Base-by-base conservation (phyloP, 2,888 invertebrate species). In the Miltochrista miniata region DNA sequence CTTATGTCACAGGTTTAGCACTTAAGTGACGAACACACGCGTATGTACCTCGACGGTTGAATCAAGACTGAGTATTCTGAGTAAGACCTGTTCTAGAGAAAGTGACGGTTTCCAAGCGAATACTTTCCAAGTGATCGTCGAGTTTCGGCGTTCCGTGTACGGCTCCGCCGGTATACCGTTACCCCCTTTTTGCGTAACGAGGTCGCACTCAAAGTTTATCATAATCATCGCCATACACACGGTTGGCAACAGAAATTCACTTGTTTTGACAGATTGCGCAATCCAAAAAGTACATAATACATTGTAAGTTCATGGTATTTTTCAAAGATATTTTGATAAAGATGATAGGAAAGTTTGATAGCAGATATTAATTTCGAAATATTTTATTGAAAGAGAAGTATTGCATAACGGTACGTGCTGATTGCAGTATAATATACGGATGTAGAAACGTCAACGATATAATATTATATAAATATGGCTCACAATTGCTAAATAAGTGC, bases 31-130 rank as follows among this genome's bases (percentile, higher is more conserved):
- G 5, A 12, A 13, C 33, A 35, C 56, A 52, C 65, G 57, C 58
- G 67, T 71, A 74, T 74, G 68, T 74, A 70, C 56, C 56, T 57
- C 59, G 64, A 69, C 75, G 65, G 68, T 68, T 66, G 72, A 54
- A 54, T 53, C 69, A 59, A 60, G 71, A 79, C 79, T 79, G 76
- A 61, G 74, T 82, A n/a, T n/a, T n/a, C n/a, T n/a, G n/a, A 79
- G 78, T 79, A 75, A 61, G 74, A 82, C 86, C 78, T 77, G 83
- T 82, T 83, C 71, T 74, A 86, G 89, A 89, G 90, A 90, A 90
- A 90, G 90, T 90, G 89, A 81, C 84, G 74, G 79, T 74, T 83
- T 76, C 79, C 60, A 68, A 62, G 64, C 58, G 57, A 81, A 84
- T 84, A 88, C 90, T 90, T 90, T 90, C 89, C 78, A 87, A 85